phyloP scores from a whole-genome alignment of 2,113 vertebrate species.

The Gorsachius goisagi region DNA sequence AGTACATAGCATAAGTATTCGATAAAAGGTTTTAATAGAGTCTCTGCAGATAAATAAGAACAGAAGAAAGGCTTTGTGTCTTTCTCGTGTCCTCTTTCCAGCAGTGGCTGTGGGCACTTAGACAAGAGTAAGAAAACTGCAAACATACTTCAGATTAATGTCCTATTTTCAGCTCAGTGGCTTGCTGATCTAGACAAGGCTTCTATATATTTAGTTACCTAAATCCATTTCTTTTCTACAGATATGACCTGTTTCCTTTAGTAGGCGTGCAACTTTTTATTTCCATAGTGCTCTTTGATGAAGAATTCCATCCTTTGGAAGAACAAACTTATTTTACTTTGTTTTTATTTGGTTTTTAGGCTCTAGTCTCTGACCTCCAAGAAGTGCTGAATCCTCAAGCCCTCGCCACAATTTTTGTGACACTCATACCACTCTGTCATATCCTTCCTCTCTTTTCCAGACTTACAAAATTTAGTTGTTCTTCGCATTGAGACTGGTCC shows the following conservation, averaged over 20 bases:
- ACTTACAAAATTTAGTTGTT: not conserved
- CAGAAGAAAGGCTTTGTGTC: not conserved
- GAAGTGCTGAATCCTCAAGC: not conserved
- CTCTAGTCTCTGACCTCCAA: not conserved
- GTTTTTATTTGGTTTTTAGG: not conserved
- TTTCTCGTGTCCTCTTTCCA: not conserved
- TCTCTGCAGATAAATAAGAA: slow-evolving; percentile 4
- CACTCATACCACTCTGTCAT: not conserved
- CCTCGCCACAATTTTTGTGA: rapidly evolving
- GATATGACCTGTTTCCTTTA: not conserved
- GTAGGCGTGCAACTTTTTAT: not conserved
- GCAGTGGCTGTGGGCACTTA: not conserved
- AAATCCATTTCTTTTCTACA: not conserved
- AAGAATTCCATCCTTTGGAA: not conserved
- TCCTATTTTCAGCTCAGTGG: not conserved
- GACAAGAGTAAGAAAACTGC: not conserved
- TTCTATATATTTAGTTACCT: not conserved
- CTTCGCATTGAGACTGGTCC: not conserved
- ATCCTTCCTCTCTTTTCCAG: not conserved
- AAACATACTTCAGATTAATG: not conserved
- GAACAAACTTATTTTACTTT: not conserved
- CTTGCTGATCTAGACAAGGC: not conserved
- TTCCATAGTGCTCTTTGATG: not conserved
- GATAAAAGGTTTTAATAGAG: not conserved
- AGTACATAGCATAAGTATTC: not conserved